Base-by-base conservation (phyloP, 2,113 vertebrate species). In the Solenodon paradoxus region DNA sequence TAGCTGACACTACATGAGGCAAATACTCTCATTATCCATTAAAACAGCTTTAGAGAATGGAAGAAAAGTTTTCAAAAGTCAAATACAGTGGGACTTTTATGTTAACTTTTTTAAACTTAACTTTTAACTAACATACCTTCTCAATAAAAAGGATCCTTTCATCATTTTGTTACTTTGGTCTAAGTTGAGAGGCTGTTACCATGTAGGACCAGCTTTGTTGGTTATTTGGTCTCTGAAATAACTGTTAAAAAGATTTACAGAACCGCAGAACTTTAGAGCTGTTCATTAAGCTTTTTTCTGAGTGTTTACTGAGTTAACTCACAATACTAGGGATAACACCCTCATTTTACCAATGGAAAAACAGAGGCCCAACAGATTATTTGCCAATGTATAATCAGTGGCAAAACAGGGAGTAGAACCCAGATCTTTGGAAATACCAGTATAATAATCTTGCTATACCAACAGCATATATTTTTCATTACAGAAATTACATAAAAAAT, bases 71-170 rank as follows among this genome's bases (percentile, higher is more conserved):
- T 95, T 91, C 35, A 86, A 53, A 96, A 93, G 35, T 96, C 42
- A 74, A 89, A 91, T 87, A 55, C 47, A 80, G 19, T 80, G 40
- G 69, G 28, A 77, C 20, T 88, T 59, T 20, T 7, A 79, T 47
- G 69, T 17, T 79, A 64, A 89, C 30, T 74, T 71, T 87, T 93
- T 92, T 87, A 22, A 83, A 47, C 74, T 92, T 88, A 74, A 94
- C 75, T 92, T 94, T 94, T 95, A 96, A 94, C 90, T 97, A 95
- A 94, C 64, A 82, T 95, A 97, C 74, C 72, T 96, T 96, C 79
- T 96, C 72, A 92, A 85, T 88, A 79, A 94, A 95, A 97, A 91
- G 63, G 93, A 91, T 96, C 75, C 87, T 95, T 97, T 95, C 85
- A 90, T 72, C 78, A 83, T 96, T 97, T 95, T 94, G 68, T 71